These are phyloP conservation scores for Sakesphorus luctuosus DNA, from an alignment of 2,113 vertebrate genomes.

Conservation along the genomic window DNA sequence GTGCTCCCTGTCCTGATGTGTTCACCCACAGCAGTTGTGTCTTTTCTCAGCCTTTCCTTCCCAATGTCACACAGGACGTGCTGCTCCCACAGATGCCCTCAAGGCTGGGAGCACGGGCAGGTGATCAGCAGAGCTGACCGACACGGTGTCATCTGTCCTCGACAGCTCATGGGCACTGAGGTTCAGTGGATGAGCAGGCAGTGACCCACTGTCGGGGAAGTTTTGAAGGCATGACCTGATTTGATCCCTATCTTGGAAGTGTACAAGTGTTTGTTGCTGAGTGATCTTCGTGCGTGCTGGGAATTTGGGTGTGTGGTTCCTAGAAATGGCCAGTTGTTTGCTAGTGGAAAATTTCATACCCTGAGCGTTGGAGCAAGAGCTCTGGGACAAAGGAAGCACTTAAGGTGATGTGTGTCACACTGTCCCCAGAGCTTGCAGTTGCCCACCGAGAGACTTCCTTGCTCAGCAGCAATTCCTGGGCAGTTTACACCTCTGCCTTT, in stretches of 20 bases:
- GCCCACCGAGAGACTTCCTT: not conserved
- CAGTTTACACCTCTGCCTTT: not conserved
- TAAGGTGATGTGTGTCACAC: accelerated
- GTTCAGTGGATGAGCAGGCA: not conserved
- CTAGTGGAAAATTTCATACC: not conserved
- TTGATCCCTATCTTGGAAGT: not conserved
- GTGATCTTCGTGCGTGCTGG: not conserved
- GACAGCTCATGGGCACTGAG: accelerated
- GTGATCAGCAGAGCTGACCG: not conserved
- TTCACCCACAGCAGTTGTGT: not conserved
- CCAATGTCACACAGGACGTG: accelerated
- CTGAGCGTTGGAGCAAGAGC: accelerated
- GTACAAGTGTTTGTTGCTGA: not conserved
- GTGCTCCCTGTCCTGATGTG: not conserved
- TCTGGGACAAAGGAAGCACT: not conserved
- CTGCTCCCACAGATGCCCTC: not conserved
- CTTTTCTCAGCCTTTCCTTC: not conserved
- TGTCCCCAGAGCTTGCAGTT: not conserved
- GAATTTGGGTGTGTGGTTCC: not conserved
- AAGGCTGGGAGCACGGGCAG: not conserved
- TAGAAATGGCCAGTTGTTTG: not conserved
- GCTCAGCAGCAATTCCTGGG: not conserved
- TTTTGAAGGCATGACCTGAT: not conserved
- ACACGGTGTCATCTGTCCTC: accelerated
- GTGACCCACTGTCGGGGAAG: not conserved